phyloP scores from a whole-genome alignment of 2,797 vertebrate species.

The Cirrhinus molitorella region DNA sequence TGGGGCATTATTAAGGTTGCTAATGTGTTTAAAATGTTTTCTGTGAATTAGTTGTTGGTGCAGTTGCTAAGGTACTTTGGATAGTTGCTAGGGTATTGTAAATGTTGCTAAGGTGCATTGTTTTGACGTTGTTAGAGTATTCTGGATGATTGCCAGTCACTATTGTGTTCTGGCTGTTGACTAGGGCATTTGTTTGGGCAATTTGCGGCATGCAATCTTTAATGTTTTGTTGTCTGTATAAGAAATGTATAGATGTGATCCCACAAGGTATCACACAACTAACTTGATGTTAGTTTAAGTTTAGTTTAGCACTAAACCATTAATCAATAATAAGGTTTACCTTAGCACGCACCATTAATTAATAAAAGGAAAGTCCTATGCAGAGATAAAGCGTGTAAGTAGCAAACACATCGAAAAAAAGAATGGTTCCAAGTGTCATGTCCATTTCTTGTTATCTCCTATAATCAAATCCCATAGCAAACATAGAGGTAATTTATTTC shows the following conservation, averaged over 20 bases:
- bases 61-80: too few species aligned
- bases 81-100: too few species aligned
- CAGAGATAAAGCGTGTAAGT: neutral
- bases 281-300: neutral
- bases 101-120: too few species aligned
- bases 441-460: slow-evolving; percentile 43
- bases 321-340: neutral
- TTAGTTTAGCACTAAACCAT: neutral
- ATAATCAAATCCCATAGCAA: slow-evolving; percentile 58
- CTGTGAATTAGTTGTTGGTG: too few species aligned
- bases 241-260: neutral
- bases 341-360: neutral
- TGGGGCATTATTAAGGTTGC: neutral
- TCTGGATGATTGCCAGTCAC: too few species aligned
- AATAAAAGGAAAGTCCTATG: neutral
- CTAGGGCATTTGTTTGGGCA: too few species aligned
- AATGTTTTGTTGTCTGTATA: neutral
- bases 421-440: slow-evolving; percentile 6
- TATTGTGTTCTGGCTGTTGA: too few species aligned
- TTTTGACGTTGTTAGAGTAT: too few species aligned
- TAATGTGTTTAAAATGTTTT: too few species aligned
- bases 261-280: too few species aligned
- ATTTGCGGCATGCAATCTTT: too few species aligned
- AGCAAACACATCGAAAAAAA: neutral
- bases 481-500: slow-evolving; percentile 46